Conservation (phyloP, 2,113 vertebrate species). For the Ailuropoda melanoleuca region DNA sequence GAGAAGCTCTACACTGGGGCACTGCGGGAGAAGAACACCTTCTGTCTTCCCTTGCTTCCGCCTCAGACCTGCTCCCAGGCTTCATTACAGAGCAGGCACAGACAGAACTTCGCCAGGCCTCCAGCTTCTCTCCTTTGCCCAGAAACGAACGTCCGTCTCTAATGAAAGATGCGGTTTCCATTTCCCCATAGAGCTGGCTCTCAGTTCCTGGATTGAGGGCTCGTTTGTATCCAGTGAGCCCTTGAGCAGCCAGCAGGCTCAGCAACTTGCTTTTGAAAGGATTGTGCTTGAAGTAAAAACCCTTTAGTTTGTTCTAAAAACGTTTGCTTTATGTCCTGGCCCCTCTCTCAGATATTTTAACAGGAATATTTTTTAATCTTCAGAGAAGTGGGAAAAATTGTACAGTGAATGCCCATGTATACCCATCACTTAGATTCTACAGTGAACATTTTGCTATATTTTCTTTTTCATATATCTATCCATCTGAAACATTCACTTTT, state of each 20-base stretch:
- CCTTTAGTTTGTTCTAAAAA: neutral
- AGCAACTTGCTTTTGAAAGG: neutral
- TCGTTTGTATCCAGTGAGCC: neutral
- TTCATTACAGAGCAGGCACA: neutral
- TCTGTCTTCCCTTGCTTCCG: neutral
- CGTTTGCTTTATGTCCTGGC: neutral
- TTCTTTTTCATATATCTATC: neutral
- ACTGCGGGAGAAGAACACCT: no score
- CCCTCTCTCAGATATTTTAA: neutral
- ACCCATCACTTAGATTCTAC: neutral
- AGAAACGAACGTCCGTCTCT: neutral
- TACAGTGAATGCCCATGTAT: neutral
- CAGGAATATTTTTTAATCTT: constrained; percentile 13
- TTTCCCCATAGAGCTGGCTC: neutral
- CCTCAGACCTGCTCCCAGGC: no score
- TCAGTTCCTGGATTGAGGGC: neutral
- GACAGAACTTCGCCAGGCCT: neutral
- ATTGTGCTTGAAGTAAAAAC: neutral
- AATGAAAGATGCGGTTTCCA: neutral
- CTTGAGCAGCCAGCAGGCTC: neutral
- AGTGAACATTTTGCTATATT: neutral
- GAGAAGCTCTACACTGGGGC: neutral
- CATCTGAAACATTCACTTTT: neutral
- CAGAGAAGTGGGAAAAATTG: neutral
- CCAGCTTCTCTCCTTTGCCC: neutral